Percentiles rank a stretch among this genome's conserved stretches.
These are phyloP conservation scores for Anagyrus pseudococci DNA, from an alignment of 2,888 invertebrate genomes.

Conservation along the genomic window DNA sequence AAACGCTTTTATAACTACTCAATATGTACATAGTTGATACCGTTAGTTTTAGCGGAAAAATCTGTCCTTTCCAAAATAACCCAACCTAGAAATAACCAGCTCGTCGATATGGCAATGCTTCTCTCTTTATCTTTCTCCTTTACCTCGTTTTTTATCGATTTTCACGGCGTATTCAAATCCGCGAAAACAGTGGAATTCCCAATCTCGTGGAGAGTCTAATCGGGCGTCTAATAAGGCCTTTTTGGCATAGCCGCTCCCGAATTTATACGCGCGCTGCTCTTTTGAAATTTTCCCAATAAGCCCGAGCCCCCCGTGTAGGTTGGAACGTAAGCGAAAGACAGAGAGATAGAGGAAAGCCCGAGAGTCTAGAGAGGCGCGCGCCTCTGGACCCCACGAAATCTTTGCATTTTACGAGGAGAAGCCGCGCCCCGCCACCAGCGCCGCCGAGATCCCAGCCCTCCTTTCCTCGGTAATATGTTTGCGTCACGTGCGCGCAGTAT, in stretches of 20 bases:
- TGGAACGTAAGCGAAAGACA: background rate
- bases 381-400: constrained; percentile 18
- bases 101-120: no score
- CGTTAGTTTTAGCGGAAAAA: no score
- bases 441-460: background rate
- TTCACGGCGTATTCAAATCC: background rate
- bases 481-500: constrained; percentile 38
- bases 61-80: no score
- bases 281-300: constrained; percentile 28
- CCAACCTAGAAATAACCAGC: no score
- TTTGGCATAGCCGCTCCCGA: background rate
- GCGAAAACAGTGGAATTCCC: background rate
- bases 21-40: no score
- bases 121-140: no score
- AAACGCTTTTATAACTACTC: no score
- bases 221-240: constrained; percentile 9
- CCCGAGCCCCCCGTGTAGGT: no score
- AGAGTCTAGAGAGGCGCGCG: background rate
- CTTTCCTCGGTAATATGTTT: constrained; percentile 33
- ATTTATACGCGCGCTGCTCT: constrained; percentile 4
- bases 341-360: no score
- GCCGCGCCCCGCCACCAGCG: background rate
- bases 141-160: no score
- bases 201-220: constrained; percentile 2
- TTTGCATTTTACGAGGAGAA: constrained; percentile 37